Evolutionary conservation across 2,888 invertebrate genomes (phyloP).

Genomic region (Drosophila fulvimacula): DNA sequence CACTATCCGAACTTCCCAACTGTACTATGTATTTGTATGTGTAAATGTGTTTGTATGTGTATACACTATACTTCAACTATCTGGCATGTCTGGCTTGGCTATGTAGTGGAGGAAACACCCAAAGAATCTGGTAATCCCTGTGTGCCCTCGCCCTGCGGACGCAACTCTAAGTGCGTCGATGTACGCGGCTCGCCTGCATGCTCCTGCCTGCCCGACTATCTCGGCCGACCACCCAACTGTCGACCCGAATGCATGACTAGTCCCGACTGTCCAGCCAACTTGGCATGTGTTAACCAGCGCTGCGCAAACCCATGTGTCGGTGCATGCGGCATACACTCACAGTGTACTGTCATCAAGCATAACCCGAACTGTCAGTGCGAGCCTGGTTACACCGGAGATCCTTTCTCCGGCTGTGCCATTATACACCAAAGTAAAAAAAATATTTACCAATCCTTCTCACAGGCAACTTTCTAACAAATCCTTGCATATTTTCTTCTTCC

Average conservation of each 20-base stretch:
- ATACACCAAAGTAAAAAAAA: constrained; percentile 85
- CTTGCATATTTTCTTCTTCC: neutral
- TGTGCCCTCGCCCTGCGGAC: constrained; percentile 93
- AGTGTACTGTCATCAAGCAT: constrained; percentile 91
- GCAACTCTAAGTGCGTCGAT: constrained; percentile 91
- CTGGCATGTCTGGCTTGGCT: constrained; percentile 55
- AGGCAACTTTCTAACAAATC: constrained; percentile 9
- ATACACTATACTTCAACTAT: constrained; percentile 57
- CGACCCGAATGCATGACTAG: constrained; percentile 91
- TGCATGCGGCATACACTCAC: constrained; percentile 90
- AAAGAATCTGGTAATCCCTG: constrained; percentile 90
- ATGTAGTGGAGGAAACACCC: constrained; percentile 84
- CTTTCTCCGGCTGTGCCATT: constrained; percentile 89
- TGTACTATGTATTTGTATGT: constrained; percentile 69
- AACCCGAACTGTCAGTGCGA: constrained; percentile 91
- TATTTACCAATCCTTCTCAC: too few relatives aligned
- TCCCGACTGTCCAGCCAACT: constrained; percentile 90
- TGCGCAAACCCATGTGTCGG: constrained; percentile 92
- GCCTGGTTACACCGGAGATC: constrained; percentile 91
- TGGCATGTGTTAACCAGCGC: constrained; percentile 91
- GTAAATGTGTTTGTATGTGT: constrained; percentile 62
- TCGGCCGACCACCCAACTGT: constrained; percentile 94
- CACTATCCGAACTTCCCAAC: constrained; percentile 59
- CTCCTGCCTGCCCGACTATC: constrained; percentile 91
- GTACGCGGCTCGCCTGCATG: constrained; percentile 92